These are phyloP conservation scores for Drosophila mulleri DNA, from an alignment of 2,888 invertebrate species.

Conservation along the genomic window DNA sequence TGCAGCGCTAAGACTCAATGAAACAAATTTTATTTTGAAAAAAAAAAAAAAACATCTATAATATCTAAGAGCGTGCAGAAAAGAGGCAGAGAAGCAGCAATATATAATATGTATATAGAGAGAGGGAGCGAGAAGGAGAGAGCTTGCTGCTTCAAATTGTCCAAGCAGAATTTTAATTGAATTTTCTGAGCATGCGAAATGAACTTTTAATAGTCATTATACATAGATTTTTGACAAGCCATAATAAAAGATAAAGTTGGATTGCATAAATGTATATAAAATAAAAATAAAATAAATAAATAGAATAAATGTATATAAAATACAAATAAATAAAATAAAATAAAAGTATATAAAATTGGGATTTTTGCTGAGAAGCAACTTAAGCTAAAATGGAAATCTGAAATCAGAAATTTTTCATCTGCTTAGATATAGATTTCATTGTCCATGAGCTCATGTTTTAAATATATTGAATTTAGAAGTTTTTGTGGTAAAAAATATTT, in stretches of 20 bases:
- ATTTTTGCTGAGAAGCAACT: neutral
- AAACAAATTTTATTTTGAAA: slow-evolving; percentile 2
- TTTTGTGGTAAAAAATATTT: no score
- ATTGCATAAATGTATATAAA: neutral
- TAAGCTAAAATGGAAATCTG: no score
- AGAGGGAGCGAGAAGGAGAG: neutral
- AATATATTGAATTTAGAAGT: no score
- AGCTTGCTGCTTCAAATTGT: neutral
- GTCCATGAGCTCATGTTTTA: no score
- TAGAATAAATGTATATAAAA: no score
- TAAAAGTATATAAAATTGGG: neutral
- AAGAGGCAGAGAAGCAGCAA: neutral
- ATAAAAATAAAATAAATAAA: no score
- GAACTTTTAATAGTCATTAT: neutral
- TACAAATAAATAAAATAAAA: no score
- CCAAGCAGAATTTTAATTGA: neutral
- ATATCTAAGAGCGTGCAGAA: neutral
- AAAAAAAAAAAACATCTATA: neutral
- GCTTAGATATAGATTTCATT: no score
- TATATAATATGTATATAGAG: neutral
- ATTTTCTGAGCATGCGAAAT: neutral
- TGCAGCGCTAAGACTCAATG: slow-evolving; percentile 17
- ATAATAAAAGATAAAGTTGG: neutral
- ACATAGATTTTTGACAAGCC: neutral
- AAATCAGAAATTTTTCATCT: neutral